Evolutionary conservation across 1,140 invertebrate species (phyloP).

Genomic region (Paraescarpia echinospica): DNA sequence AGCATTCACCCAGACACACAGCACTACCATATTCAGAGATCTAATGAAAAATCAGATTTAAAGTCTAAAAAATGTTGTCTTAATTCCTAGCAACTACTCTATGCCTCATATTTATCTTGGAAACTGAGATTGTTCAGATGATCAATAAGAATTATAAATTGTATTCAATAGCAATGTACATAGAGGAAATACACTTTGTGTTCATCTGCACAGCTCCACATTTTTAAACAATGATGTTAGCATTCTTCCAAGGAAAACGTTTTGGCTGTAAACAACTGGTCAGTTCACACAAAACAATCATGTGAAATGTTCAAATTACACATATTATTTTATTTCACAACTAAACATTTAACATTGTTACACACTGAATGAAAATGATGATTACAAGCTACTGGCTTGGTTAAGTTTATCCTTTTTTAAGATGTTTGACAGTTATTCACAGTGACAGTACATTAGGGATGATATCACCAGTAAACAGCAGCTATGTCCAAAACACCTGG

Average conservation of each 20-base stretch:
- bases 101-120: no score
- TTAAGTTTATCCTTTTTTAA: background rate
- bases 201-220: no score
- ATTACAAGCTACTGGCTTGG: background rate
- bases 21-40: background rate
- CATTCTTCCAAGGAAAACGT: background rate
- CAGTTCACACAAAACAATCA: no score
- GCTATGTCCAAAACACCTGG: background rate
- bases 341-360: no score
- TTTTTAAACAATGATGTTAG: background rate
- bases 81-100: background rate
- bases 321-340: no score
- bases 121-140: no score
- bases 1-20: background rate
- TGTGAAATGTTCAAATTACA: no score
- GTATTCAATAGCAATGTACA: no score
- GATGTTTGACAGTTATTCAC: background rate
- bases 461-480: background rate
- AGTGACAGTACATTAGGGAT: background rate
- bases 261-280: background rate
- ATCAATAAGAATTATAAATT: no score
- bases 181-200: no score
- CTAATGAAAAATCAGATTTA: conserved; percentile 12
- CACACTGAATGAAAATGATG: no score
- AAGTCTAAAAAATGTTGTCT: background rate